Conservation (phyloP, 1,140 invertebrate genomes). For the Heliothis virescens region DNA sequence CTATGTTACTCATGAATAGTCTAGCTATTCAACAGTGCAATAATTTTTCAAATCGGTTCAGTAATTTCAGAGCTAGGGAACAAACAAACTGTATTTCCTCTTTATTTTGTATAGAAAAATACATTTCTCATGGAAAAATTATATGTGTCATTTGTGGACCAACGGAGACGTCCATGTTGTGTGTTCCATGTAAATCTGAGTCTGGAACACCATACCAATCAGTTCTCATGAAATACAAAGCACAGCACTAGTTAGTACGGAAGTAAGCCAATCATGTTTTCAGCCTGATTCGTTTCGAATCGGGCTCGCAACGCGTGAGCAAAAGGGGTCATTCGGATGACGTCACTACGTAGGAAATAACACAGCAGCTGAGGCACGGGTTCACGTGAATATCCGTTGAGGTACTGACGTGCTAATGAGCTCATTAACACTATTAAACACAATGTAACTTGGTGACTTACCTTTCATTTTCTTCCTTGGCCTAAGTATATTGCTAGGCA, state of each 20-base stretch:
- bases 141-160: too few species aligned
- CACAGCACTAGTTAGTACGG: neutral
- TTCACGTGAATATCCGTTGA: neutral
- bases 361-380: slow-evolving; percentile 7
- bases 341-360: slow-evolving; percentile 36
- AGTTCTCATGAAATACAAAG: neutral
- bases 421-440: neutral
- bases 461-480: neutral
- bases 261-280: slow-evolving; percentile 10
- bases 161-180: too few species aligned
- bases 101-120: too few species aligned
- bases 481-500: too few species aligned
- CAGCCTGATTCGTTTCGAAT: slow-evolving; percentile 20
- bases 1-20: too few species aligned
- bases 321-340: slow-evolving; percentile 17
- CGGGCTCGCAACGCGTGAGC: neutral
- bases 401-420: slow-evolving; percentile 9
- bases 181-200: too few species aligned
- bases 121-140: too few species aligned
- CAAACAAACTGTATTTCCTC: too few species aligned
- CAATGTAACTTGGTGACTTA: neutral
- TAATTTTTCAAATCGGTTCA: too few species aligned
- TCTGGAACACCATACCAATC: too few species aligned
- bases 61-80: too few species aligned
- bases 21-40: too few species aligned